phyloP scores from a whole-genome alignment of 2,888 invertebrate species.

The Dryadula phaetusa region DNA sequence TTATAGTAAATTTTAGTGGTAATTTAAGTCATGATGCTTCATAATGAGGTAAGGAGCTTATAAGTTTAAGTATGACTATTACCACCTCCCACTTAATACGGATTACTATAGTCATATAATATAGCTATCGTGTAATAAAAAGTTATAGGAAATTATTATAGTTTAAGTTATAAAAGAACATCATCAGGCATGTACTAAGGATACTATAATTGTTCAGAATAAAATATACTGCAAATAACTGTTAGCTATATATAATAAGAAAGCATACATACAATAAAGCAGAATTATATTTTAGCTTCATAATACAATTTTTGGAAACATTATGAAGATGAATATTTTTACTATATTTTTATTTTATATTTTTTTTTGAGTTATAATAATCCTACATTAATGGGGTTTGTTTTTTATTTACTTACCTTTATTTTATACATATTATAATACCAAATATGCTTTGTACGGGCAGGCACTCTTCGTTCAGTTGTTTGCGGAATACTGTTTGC shows the following conservation, averaged over 20 bases:
- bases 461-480: constrained; percentile 64
- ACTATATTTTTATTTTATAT: background rate
- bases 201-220: background rate
- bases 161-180: background rate
- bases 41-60: constrained; percentile 37
- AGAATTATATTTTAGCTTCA: background rate
- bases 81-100: background rate
- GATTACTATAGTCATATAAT: background rate
- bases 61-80: constrained; percentile 9
- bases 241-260: too few relatives aligned
- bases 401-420: constrained; percentile 64
- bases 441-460: constrained; percentile 52
- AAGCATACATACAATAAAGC: background rate
- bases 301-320: background rate
- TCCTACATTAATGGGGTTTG: constrained; percentile 22
- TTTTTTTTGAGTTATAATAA: background rate
- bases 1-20: constrained; percentile 32
- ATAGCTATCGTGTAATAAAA: background rate
- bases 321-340: background rate
- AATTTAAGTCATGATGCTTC: constrained; percentile 43
- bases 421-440: constrained; percentile 58
- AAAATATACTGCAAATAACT: background rate
- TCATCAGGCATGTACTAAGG: background rate
- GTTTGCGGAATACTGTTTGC: constrained; percentile 72
- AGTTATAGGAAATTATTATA: background rate